Evolutionary conservation across 2,113 vertebrate species (phyloP).

Genomic region (Sylvilagus bachmani): DNA sequence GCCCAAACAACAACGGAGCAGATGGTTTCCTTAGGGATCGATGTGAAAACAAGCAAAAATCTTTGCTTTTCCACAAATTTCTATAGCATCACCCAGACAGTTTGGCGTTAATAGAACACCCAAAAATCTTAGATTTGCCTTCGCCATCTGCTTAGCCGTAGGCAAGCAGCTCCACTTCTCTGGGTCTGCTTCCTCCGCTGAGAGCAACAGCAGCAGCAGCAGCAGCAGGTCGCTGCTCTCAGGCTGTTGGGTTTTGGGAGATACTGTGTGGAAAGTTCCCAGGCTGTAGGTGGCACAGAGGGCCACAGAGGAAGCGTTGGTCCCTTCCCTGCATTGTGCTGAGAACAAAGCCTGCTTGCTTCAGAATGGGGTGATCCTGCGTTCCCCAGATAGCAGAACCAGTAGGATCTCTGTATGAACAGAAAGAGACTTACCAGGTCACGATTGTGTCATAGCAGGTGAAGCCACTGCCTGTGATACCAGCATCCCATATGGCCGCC

Average conservation of each 20-base stretch:
- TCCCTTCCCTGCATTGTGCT: background rate
- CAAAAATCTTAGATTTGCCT: background rate
- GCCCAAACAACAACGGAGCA: background rate
- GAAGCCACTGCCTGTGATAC: too few relatives aligned
- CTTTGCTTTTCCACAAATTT: background rate
- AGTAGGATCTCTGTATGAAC: background rate
- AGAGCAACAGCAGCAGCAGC: background rate
- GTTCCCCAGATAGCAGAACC: background rate
- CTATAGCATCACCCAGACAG: background rate
- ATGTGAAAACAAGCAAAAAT: background rate
- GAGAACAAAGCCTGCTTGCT: background rate
- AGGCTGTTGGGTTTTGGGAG: background rate
- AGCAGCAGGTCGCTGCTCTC: accelerated
- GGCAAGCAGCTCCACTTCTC: background rate
- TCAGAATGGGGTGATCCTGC: background rate
- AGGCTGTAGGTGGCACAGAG: background rate
- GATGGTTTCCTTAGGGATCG: background rate
- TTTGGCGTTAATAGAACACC: background rate
- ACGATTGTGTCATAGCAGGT: too few relatives aligned
- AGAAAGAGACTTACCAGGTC: background rate
- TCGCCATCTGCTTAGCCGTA: background rate
- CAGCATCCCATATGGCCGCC: too few relatives aligned
- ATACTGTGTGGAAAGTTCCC: background rate
- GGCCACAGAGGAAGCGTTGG: background rate
- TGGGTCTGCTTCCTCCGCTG: background rate